Base-by-base conservation (phyloP, 2,113 vertebrate species). In the Seriola dumerili region DNA sequence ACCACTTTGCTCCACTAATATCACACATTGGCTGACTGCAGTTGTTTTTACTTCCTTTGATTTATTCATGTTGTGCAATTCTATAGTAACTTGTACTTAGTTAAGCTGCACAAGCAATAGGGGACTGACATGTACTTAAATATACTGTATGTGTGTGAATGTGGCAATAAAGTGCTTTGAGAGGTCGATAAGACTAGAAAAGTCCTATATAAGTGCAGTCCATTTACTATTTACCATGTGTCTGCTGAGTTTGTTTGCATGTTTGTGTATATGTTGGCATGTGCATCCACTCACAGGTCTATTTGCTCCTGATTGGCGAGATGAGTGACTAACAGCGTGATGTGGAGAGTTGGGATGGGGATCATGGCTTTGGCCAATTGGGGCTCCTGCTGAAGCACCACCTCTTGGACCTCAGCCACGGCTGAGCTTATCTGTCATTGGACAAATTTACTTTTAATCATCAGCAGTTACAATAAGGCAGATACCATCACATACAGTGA, bases 311-410 rank as follows among this genome's bases (percentile, higher is more conserved):
- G 94, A 82, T 52, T 97, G 72, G 96, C 91, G 61, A 99, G 94
- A 86, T 97, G 94, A 88, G 97, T 96, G 93, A 99, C 95, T 6
- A 99, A 93, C 42, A 99, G 94, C 0, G 98, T 99, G 79, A 99
- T 85, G 82, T 99, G 98, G 42, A 99, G 95, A 0, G 96, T 97
- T 23, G 96, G 96, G 55, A 95, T 74, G 2, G 66, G 91, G 83
- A 96, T 92, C 96, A 99, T 96, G 42, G 97, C 96, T 92, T 92
- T 95, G 59, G 96, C 94, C 81, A 99, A 88, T 54, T 92, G 96
- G 44, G 95, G 74, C 85, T 99, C 97, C 84, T 96, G 95, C 86
- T 96, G 89, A 84, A 97, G 87, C 67, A 99, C 84, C 12, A 89
- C 81, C 44, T 97, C 94, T 79, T 99, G 98, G 68, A 99, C 79